Percentiles rank a stretch among this genome's conserved stretches.
Evolutionary conservation across 2,888 invertebrate species (phyloP).

Genomic region (Scaptomyza tumidula): DNA sequence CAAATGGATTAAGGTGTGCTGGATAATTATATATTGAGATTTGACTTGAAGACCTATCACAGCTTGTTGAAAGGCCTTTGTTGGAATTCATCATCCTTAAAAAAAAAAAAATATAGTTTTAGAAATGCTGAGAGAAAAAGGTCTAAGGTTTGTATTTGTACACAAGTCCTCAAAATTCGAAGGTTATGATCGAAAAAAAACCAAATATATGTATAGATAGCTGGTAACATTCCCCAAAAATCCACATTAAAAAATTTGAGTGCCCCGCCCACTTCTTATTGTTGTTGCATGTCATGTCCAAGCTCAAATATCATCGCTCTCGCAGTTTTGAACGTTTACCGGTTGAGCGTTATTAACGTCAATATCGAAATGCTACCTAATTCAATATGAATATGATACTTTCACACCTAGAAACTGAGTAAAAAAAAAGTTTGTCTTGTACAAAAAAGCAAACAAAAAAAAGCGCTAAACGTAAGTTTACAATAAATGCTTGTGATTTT

Average conservation of each 20-base stretch:
- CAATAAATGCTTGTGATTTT: not conserved
- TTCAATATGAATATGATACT: not conserved
- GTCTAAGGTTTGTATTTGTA: not conserved
- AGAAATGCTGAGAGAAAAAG: not conserved
- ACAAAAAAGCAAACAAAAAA: not conserved
- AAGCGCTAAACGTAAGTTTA: not conserved
- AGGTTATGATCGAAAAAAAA: no score
- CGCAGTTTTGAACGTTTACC: not conserved
- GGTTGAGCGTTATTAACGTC: not conserved
- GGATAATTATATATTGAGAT: conserved; percentile 89
- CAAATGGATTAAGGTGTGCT: conserved; percentile 91
- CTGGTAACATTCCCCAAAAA: no score
- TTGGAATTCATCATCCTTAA: conserved; percentile 57
- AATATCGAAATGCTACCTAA: not conserved
- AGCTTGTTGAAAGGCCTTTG: conserved; percentile 63
- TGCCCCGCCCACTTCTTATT: no score
- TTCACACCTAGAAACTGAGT: conserved; percentile 1
- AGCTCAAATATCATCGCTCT: not conserved
- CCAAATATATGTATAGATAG: no score
- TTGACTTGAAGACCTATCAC: conserved; percentile 82
- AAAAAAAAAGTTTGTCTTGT: not conserved
- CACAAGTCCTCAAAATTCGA: not conserved
- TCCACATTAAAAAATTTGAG: no score
- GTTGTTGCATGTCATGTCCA: not conserved
- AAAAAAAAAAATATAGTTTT: not conserved